Evolutionary conservation across 2,113 vertebrate species (phyloP), one percentile per base, ranked within the genome.

Genomic region (Platycercus adscitus): DNA sequence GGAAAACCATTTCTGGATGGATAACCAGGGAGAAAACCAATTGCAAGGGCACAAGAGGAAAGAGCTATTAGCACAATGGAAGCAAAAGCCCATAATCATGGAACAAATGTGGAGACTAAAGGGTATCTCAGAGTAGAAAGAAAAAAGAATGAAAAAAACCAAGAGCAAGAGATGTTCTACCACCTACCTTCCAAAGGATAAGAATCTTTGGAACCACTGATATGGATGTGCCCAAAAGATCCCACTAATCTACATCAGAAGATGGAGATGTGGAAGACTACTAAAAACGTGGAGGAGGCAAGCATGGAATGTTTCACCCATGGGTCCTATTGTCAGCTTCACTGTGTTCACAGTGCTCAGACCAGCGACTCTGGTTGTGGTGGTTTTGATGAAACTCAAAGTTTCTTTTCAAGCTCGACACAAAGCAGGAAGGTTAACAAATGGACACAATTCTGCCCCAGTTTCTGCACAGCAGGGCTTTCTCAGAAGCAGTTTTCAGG

Each of bases 1-100:
- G 91, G 73, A 68, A 94, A 86, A 65, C 50, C 61, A 81, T 83
- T 94, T 91, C 80, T 76, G 35, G 90, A 91, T 31, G 37, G 75
- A 23, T 78, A 89, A 78, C 19, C 1, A 4, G 31, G 52, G 29
- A 66, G 79, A 76, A 91, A 89, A 86, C 66, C 66, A 86, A 88
- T 41, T 24, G 17, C 39, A 91, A 28, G 17, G 26, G 35, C 49
- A 63, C 12, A 65, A 69, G 46, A 84, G 35, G 55, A 71, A 87
- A 94, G 61, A 92, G 17, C 17, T 78, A 71, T 31, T 60, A 68
- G 55, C 19, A 78, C 35, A 26, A 33, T 8, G 35, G 68, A 77
- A 86, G 55, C 39, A 88, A 77, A 92, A 75, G 47, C 47, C 39
- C 23, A 56, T 29, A 17, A 37, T 19, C 18, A 7, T 25, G 18